These are phyloP conservation scores for Anguilla marmorata DNA, from an alignment of 2,797 vertebrate genomes.

Conservation along the genomic window DNA sequence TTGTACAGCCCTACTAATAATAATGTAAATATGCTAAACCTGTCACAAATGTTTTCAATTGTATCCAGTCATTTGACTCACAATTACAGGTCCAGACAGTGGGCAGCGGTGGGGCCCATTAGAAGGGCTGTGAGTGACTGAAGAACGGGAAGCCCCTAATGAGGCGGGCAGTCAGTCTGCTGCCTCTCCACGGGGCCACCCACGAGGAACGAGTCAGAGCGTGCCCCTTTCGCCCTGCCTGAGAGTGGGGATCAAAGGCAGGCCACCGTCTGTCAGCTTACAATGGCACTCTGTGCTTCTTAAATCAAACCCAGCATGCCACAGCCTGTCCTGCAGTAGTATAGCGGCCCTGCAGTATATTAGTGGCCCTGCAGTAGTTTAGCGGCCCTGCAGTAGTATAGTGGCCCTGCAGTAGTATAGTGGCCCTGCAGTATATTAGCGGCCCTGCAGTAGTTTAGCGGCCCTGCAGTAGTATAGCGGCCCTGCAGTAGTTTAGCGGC, in stretches of 20 bases:
- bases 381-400: background rate
- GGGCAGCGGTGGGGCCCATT: background rate
- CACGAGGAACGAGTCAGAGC: background rate
- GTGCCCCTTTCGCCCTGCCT: background rate
- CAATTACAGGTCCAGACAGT: background rate
- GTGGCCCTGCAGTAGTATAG: background rate
- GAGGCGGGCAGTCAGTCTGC: background rate
- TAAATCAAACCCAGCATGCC: background rate
- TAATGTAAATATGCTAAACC: background rate
- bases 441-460: background rate
- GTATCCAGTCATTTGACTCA: background rate
- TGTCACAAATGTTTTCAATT: background rate
- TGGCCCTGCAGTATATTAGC: background rate
- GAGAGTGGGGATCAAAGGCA: background rate
- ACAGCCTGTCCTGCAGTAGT: background rate
- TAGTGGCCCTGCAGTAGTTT: background rate
- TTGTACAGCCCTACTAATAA: background rate
- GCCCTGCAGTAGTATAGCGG: background rate
- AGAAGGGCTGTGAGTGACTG: background rate
- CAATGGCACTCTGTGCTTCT: background rate
- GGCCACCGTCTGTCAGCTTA: background rate
- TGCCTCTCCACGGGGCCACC: background rate
- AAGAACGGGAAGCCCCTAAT: background rate
- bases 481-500: background rate
- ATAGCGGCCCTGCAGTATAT: background rate